These are phyloP conservation scores for Eublepharis macularius DNA, from an alignment of 2,113 vertebrate genomes.

Conservation along the genomic window DNA sequence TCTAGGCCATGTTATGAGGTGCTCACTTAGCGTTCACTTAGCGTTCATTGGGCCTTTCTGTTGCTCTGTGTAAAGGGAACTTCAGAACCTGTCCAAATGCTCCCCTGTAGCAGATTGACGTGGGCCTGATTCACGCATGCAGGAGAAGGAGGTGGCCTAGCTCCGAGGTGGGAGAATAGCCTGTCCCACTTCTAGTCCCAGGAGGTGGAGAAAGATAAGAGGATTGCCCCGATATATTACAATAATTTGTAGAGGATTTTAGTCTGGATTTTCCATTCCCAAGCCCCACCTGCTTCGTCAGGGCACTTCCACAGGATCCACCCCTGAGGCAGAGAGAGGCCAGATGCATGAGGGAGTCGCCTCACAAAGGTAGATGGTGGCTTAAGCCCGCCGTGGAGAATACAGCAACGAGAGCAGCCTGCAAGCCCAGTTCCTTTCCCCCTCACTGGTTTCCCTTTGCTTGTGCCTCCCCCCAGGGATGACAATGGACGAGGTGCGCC, in stretches of 20 bases:
- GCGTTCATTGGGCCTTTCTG: too few relatives aligned
- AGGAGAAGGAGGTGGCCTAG: too few relatives aligned
- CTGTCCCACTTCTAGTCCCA: too few relatives aligned
- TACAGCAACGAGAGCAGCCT: background rate
- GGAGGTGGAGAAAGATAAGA: background rate
- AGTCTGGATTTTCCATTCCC: background rate
- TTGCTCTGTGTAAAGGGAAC: too few relatives aligned
- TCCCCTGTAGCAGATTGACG: too few relatives aligned
- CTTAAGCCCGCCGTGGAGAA: background rate
- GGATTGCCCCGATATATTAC: too few relatives aligned
- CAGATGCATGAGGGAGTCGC: too few relatives aligned
- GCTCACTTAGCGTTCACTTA: too few relatives aligned
- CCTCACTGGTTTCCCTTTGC: background rate
- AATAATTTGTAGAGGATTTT: background rate
- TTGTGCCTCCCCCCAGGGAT: slow-evolving; percentile 60
- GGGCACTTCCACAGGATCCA: background rate
- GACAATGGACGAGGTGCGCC: slow-evolving; percentile 77
- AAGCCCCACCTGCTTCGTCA: too few relatives aligned
- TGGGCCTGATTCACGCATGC: too few relatives aligned
- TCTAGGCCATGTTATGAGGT: background rate
- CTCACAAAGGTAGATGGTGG: background rate
- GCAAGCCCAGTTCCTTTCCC: background rate
- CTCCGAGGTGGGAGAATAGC: too few relatives aligned
- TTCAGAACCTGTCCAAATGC: too few relatives aligned
- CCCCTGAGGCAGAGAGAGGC: background rate